A percentile compares a stretch with the other conserved stretches of the same genome.
Conservation (phyloP, 2,113 vertebrate species). For the Boulengeromyrus knoepffleri region DNA sequence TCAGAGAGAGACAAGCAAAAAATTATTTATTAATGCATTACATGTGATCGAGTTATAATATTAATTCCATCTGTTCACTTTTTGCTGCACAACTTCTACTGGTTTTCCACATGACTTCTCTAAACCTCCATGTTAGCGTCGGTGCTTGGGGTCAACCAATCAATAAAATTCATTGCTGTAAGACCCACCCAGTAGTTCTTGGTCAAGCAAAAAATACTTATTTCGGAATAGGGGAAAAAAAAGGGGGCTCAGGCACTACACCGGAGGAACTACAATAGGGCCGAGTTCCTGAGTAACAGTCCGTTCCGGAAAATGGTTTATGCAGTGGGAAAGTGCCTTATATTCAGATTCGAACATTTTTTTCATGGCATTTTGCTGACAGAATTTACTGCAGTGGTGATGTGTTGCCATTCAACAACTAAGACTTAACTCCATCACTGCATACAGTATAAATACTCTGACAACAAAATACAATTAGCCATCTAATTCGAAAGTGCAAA, state of each 20-base stretch:
- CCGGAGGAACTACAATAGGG: background rate
- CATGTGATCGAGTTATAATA: too few relatives aligned
- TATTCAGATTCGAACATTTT: background rate
- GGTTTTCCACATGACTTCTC: too few relatives aligned
- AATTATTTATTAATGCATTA: background rate
- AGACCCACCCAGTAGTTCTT: background rate
- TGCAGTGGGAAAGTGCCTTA: background rate
- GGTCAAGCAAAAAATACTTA: background rate
- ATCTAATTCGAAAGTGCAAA: background rate
- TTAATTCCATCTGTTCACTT: too few relatives aligned
- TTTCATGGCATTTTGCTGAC: background rate
- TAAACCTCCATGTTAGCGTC: background rate
- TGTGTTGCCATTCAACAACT: background rate
- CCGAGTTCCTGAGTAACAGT: background rate
- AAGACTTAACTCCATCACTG: background rate
- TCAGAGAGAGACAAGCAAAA: background rate
- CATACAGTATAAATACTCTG: background rate
- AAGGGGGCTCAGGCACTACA: background rate
- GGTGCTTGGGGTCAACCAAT: background rate
- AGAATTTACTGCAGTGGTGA: background rate
- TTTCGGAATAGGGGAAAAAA: background rate
- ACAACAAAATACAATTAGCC: background rate
- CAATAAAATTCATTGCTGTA: background rate
- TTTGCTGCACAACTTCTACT: too few relatives aligned
- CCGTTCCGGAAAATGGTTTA: too few relatives aligned